Base-by-base conservation (phyloP, 53 echinoderm and acorn worm species). In the Mesocentrotus franciscanus region DNA sequence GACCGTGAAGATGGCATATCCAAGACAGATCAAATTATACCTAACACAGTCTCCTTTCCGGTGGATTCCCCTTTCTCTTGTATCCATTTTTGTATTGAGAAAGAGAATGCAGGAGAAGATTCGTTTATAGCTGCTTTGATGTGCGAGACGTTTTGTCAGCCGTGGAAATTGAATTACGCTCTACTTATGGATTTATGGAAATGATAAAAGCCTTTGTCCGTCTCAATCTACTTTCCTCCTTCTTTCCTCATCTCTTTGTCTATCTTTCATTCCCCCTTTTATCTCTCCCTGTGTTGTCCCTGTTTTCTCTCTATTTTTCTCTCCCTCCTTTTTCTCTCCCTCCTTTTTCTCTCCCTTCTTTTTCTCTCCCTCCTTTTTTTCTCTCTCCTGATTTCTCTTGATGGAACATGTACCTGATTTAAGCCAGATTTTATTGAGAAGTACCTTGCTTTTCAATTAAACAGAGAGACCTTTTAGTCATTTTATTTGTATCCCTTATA, bases 121-220 rank as follows among this genome's bases (percentile, higher is more conserved):
- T 76, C 76, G 14, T 76, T 76, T 76, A 76, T 42, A 16, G 22
- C 81, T 15, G 9, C 36, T 18, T 16, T 81, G 81, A 81, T 81
- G 22, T 39, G 81, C 14, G 20, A 39, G 81, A 42, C 81, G 4
- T 18, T 39, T 81, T 74, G 74, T 7, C 81, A 81, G 81, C 18
- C 18, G 18, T 18, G 22, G 81, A 39, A 81, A 81, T 81, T 11
- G 33, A 39, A 81, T 39, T 39, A 81, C 18, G 17, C 32, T 1
- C 30, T 81, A 81, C 81, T 39, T 39, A 81, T 81, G 81, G 81
- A 81, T 81, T 42, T 81, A 81, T 36, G 81, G 42, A 74, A 81
- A 81, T 1, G 36, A 36, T 81, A 81, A 8, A 22, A 81, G 36
- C 36, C 64, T 36, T 5, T 81, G 36, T 42, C 81, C 4, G 12